These are phyloP conservation scores for Xenops minutus DNA, from an alignment of 2,797 vertebrate species.

Conservation along the genomic window DNA sequence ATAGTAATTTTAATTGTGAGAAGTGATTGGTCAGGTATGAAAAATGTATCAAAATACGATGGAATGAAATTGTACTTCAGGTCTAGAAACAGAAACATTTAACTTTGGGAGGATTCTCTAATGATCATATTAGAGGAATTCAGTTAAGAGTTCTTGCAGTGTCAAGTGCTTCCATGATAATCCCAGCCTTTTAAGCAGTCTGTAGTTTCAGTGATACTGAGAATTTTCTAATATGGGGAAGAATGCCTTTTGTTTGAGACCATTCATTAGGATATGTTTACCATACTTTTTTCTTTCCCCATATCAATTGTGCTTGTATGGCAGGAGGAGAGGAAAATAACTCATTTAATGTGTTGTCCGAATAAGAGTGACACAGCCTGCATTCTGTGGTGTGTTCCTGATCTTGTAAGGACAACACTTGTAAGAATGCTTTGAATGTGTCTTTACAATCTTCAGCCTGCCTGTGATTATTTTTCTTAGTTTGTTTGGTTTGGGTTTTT, in stretches of 20 bases:
- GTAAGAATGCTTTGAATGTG: not conserved
- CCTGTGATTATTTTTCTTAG: not conserved
- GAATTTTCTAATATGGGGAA: not conserved
- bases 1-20: not conserved
- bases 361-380: not conserved
- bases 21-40: not conserved
- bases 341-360: not conserved
- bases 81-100: not conserved
- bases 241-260: not conserved
- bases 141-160: not conserved
- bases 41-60: not conserved
- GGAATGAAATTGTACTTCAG: not conserved
- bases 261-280: not conserved
- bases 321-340: not conserved
- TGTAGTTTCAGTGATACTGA: not conserved
- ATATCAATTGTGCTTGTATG: not conserved
- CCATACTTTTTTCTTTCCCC: not conserved
- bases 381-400: not conserved
- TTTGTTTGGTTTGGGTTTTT: not conserved
- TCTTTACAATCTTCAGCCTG: no score
- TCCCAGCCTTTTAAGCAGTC: not conserved
- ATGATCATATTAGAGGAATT: not conserved
- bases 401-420: rapidly evolving
- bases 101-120: not conserved
- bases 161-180: not conserved